Evolutionary conservation across 2,797 vertebrate species (phyloP), one percentile per base, ranked within the genome.

Genomic region (Chelonia mydas): DNA sequence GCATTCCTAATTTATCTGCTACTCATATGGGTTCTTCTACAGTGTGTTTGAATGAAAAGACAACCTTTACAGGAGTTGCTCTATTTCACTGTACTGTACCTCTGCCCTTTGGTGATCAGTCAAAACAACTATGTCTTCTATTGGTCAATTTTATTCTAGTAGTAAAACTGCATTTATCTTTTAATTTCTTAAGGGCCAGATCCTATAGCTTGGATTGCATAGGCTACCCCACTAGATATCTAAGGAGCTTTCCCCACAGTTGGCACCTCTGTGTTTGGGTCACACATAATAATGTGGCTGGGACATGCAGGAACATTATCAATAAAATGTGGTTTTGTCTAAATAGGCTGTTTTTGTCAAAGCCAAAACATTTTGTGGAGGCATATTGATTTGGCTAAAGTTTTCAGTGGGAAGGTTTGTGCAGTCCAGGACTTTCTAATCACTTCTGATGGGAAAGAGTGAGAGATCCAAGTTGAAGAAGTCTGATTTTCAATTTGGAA

Each of bases 301-400:
- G 59, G 59, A 90, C 77, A 85, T 41, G 68, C 54, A 77, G 6
- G 84, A 88, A 76, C 53, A 0, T 86, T 88, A 90, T 79, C 50
- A 28, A 16, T 89, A 9, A 41, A 78, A 68, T 41, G 31, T 81
- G 81, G 49, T 84, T 93, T 28, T 51, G 15, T 45, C 79, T 54
- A 31, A 84, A 31, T 47, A 10, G 82, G 17, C 74, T 92, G 28
- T 54, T 81, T 37, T 19, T 28, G 82, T 3, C 92, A 59, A 84
- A 49, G 90, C 23, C 72, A 17, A 96, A 94, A 86, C 23, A 33
- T 88, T 31, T 92, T 55, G 79, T 86, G 79, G 50, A 93, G 84
- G 86, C 31, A 3, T 47, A 90, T 90, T 0, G 0, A 93, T 95
- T 59, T 88, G 0, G 0, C 65, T 54, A 84, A 25, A 57, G 23